A percentile compares a stretch with the other conserved stretches of the same genome.
Conservation (phyloP, 2,888 invertebrate genomes). For the Siphonodentalium dalli region DNA sequence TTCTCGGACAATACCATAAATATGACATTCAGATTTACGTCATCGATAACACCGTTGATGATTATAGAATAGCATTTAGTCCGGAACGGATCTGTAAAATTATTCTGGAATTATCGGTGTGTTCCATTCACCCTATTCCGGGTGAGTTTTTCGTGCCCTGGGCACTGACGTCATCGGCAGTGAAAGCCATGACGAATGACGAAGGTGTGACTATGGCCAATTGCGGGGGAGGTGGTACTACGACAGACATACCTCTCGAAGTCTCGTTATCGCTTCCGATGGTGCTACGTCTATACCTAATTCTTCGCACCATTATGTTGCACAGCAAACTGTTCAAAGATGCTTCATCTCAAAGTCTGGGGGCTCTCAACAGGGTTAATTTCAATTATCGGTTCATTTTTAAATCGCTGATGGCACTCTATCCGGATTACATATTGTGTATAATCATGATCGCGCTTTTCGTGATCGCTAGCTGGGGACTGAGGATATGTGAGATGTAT, state of each 20-base stretch:
- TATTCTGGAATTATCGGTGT: conserved; percentile 74
- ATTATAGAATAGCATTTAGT: conserved; percentile 60
- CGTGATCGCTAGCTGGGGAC: conserved; percentile 59
- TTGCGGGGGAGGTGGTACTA: conserved; percentile 26
- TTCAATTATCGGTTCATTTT: conserved; percentile 78
- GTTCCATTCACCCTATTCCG: conserved; percentile 61
- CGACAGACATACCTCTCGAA: conserved; percentile 51
- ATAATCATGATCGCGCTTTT: conserved; percentile 55
- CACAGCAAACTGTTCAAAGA: conserved; percentile 62
- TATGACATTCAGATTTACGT: conserved; percentile 58
- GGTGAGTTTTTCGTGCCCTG: conserved; percentile 47
- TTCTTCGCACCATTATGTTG: conserved; percentile 60
- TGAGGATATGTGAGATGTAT: conserved; percentile 61
- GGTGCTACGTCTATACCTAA: conserved; percentile 58
- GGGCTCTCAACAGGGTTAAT: conserved; percentile 90
- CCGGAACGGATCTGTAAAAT: conserved; percentile 68
- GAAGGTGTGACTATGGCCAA: too few relatives aligned
- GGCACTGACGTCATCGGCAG: conserved; percentile 41
- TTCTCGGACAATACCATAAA: conserved; percentile 58
- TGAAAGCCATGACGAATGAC: conserved; percentile 7
- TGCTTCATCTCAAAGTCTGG: conserved; percentile 64
- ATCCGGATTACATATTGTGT: conserved; percentile 61
- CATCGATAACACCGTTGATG: conserved; percentile 61
- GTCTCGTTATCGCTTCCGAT: conserved; percentile 60
- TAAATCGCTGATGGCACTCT: conserved; percentile 63